Evolutionary conservation across 1,140 invertebrate species (phyloP).

Genomic region (Parapsyche elsis): DNA sequence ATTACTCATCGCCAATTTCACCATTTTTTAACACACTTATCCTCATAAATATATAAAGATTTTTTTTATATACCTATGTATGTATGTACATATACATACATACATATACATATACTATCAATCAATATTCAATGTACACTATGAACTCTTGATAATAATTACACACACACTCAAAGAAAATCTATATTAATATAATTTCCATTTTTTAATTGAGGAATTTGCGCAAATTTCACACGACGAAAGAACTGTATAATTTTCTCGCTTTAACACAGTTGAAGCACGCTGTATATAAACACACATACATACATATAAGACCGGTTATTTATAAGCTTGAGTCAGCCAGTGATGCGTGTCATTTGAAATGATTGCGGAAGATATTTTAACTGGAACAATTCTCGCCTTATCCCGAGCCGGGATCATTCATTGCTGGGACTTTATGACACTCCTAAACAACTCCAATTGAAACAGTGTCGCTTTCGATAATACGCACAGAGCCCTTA

Average conservation of each 20-base stretch:
- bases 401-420: conserved; percentile 22
- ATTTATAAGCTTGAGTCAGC: conserved; percentile 48
- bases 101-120: background rate
- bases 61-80: background rate
- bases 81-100: background rate
- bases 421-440: conserved; percentile 42
- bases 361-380: conserved; percentile 42
- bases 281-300: background rate
- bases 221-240: background rate
- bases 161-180: background rate
- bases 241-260: background rate
- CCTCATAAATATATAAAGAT: background rate
- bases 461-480: conserved; percentile 7
- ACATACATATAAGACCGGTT: background rate
- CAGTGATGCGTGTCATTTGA: conserved; percentile 48
- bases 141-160: background rate
- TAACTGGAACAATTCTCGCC: conserved; percentile 36
- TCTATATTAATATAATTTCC: background rate
- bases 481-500: conserved; percentile 7
- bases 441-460: conserved; percentile 41
- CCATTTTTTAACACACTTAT: background rate
- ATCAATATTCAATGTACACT: background rate
- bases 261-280: background rate
- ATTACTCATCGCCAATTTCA: too few species aligned
- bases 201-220: background rate